Evolutionary conservation across 2,113 vertebrate species (phyloP), one percentile per base, ranked within the genome.

Genomic region (Emberiza fucata): DNA sequence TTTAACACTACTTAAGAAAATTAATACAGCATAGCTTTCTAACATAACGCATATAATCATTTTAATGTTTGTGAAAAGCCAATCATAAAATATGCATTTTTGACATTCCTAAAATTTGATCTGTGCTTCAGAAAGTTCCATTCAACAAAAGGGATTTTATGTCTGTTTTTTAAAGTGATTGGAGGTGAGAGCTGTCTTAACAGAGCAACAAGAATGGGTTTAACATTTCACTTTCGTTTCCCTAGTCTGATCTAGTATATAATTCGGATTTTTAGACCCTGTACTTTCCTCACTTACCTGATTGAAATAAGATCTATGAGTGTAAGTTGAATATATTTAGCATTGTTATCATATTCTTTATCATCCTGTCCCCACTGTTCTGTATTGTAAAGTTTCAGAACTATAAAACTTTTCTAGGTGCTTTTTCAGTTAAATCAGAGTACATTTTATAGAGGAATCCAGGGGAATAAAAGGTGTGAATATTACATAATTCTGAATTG

Each of bases 31-130:
- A 21, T 45, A 45, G 9, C 44, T 45, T 45, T 45, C 44, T 21
- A 21, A 21, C 44, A 45, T 45, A 45, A 45, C 9, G 21, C 44
- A 45, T 11, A 10, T 45, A 45, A 45, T 45, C 19, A 45, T 21
- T 45, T 45, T 45, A 45, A 21, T 45, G 21, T 45, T 45, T 45
- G 44, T 3, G 9, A 45, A 45, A 45, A 11, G 44, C 44, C 44
- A 45, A 5, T 44, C 19, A 45, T 45, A 45, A 45, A 45, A 21
- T 21, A 45, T 5, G 9, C 44, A 45, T 45, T 45, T 45, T 45
- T 45, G 19, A 21, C 44, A 21, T 45, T 21, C 1, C 2, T 7
- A 71, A 35, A 33, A 21, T 5, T 4, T 6, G 0, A 9, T 68
- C 3, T 4, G 16, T 33, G 17, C 47, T 64, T 40, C 24, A 39